Evolutionary conservation across 2,888 invertebrate genomes (phyloP), one percentile per base, ranked within the genome.

Genomic region (Athalia rosae): DNA sequence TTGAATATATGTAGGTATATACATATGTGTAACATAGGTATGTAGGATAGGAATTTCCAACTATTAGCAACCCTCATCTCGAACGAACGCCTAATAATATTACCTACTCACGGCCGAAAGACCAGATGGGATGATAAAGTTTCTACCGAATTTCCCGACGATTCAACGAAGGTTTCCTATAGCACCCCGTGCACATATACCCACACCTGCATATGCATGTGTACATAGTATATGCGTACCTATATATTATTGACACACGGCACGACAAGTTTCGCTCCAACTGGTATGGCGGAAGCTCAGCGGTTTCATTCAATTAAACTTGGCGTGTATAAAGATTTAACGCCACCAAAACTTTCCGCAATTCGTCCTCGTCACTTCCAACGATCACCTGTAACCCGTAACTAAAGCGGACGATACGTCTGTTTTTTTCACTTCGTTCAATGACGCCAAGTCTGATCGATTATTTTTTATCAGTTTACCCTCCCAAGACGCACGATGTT

Each of bases 261-360:
- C 41, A 61, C 61, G 74, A 74, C 74, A 74, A 74, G 74, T 74
- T 74, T 74, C 74, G 28, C 47, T 8, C 5, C 9, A 15, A 13
- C 56, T 7, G 8, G 53, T 11, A 53, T 11, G 11, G 53, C 7
- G 53, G 11, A 7, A n/a, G 53, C 53, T 53, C 50, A n/a, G 74
- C 61, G 74, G 74, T 74, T 74, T 62, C 74, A 74, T 74, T 74
- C 74, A 74, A 74, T 74, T 74, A 74, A 71, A 74, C 74, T 74
- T 74, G 74, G 74, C 74, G 61, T 74, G 74, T 61, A 74, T 61
- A 74, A 74, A 74, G 74, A 74, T 74, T 74, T 74, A 74, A 74
- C 74, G 74, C 74, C 61, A 74, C n/a, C 61, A 15, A 74, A 74
- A 74, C 74, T 74, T 74, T 61, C 48, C 28, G 28, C 74, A 61